Base-by-base conservation (phyloP, 2,113 vertebrate species). In the Tenrec ecaudatus region DNA sequence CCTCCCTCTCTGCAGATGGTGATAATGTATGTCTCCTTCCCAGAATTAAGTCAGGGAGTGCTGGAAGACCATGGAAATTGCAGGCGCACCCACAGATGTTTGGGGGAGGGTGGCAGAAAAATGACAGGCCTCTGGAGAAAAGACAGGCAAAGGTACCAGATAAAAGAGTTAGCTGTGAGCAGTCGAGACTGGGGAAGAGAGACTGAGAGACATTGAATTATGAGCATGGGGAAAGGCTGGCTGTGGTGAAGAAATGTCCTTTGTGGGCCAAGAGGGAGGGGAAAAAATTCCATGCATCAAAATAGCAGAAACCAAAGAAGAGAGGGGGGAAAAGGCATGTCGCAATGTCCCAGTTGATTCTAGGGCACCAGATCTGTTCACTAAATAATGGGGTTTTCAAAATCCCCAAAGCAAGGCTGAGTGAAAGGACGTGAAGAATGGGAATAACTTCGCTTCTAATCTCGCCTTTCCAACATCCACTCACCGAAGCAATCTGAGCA, bases 241-340 rank as follows among this genome's bases (percentile, higher is more conserved):
- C 22, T 16, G 12, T 83, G n/a, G 66, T 58, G 33, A 86, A 43
- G 29, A 84, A 85, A 82, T 89, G 31, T 1, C 53, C 40, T 33
- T 23, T 40, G 40, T 53, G 23, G 29, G 43, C 64, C 82, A 20
- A 60, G 27, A 66, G 14, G 17, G 2, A 86, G 7, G 7, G 47
- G 86, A 75, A 64, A 79, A 76, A 81, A 88, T 93, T 68, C 7
- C 38, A 66, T 3, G 36, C 31, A 89, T 29, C 73, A 85, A 85
- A 64, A 85, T 68, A 57, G 73, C 53, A 82, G 81, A 57, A 89
- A 79, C 22, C 7, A 31, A 29, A 40, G 38, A 60, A 60, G 58
- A 66, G 40, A 71, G 17, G 36, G 20, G 58, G 53, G 27, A 58
- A 88, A 31, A 75, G 29, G 23, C 53, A 40, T 78, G 2, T 25